These are phyloP conservation scores for Melieria omissa DNA, from an alignment of 2,888 invertebrate genomes.

Conservation along the genomic window DNA sequence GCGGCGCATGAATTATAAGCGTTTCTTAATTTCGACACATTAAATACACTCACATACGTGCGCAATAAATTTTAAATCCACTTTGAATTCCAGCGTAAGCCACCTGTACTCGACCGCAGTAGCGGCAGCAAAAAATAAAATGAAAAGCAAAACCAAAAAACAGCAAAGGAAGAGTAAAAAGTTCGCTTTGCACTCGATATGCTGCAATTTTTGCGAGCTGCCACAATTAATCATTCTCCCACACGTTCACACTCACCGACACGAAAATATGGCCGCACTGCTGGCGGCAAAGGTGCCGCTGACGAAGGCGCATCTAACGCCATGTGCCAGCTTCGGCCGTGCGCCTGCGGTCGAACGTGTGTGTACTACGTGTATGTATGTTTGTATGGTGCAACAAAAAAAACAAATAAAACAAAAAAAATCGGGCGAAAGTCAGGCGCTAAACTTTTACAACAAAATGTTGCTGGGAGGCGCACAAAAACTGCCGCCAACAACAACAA, in stretches of 20 bases:
- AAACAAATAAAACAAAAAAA: not conserved
- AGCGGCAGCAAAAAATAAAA: not conserved
- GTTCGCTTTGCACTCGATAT: not conserved
- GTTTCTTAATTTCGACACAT: too few relatives aligned
- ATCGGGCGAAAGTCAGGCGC: not conserved
- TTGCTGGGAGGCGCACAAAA: too few relatives aligned
- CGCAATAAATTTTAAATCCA: conserved; percentile 32
- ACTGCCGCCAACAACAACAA: too few relatives aligned
- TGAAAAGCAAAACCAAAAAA: conserved; percentile 2
- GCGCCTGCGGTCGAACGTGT: not conserved
- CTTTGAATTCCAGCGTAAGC: conserved; percentile 28
- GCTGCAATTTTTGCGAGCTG: conserved; percentile 15
- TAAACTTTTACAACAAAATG: too few relatives aligned
- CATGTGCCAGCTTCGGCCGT: conserved; percentile 2
- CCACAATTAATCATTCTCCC: conserved; percentile 28
- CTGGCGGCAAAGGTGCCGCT: not conserved
- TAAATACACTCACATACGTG: not conserved
- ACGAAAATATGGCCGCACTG: conserved; percentile 6
- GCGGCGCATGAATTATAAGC: too few relatives aligned
- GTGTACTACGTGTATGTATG: not conserved
- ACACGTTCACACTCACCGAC: conserved; percentile 1
- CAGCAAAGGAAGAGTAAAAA: not conserved
- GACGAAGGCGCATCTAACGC: conserved; percentile 15
- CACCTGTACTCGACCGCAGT: conserved; percentile 17
- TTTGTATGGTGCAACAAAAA: too few relatives aligned